phyloP scores from a whole-genome alignment of 1,140 invertebrate genomes.

The Zaprionus ornatus region DNA sequence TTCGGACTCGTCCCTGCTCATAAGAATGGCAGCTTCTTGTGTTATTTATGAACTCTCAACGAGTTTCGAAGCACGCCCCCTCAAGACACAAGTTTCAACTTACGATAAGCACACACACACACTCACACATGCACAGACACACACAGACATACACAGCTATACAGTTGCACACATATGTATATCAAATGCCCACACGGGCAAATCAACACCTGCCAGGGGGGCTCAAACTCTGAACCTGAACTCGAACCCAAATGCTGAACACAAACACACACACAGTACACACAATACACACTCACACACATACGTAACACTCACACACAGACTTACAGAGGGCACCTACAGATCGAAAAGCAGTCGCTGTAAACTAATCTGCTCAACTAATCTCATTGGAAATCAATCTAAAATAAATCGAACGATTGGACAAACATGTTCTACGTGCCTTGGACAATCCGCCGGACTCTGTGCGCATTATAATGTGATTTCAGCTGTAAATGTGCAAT shows the following conservation, averaged over 20 bases:
- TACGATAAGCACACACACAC: conserved; percentile 24
- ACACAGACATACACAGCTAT: not conserved
- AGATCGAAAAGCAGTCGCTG: conserved; percentile 15
- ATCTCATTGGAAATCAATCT: conserved; percentile 78
- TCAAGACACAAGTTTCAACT: conserved; percentile 41
- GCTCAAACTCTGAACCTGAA: conserved; percentile 35
- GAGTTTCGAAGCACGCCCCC: conserved; percentile 37
- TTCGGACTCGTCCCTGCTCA: not conserved
- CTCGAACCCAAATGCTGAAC: conserved; percentile 8
- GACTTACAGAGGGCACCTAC: not conserved
- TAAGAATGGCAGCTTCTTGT: conserved; percentile 33
- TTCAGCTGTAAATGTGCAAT: conserved; percentile 78
- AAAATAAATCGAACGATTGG: conserved; percentile 71
- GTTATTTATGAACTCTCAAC: conserved; percentile 67
- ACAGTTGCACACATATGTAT: conserved; percentile 17
- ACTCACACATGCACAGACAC: not conserved
- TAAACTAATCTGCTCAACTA: conserved; percentile 63
- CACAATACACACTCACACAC: no score
- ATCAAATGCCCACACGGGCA: conserved; percentile 54
- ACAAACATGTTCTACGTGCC: conserved; percentile 50
- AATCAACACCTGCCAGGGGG: conserved; percentile 52
- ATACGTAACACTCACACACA: no score
- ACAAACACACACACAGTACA: conserved; percentile 2
- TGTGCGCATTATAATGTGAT: conserved; percentile 72
- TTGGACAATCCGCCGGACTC: not conserved